These are phyloP conservation scores for Meandrusa payeni DNA, from an alignment of 2,888 invertebrate genomes.

Conservation along the genomic window DNA sequence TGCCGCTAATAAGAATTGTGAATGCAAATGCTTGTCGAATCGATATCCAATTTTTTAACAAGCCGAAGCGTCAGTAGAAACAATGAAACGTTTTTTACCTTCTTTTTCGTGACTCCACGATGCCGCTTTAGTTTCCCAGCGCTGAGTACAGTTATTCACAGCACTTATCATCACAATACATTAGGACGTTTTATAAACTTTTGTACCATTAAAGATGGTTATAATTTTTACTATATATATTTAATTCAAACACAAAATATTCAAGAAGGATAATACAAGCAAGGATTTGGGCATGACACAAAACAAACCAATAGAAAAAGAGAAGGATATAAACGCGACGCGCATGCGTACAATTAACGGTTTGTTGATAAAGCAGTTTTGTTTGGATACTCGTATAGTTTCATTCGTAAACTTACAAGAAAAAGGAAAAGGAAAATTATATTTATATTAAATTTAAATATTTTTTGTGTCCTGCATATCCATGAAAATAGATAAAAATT, in stretches of 20 bases:
- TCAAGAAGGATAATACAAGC: conserved; percentile 67
- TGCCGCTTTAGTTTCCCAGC: conserved; percentile 79
- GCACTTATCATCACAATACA: conserved; percentile 80
- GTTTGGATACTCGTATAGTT: conserved; percentile 22
- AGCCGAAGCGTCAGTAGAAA: conserved; percentile 55
- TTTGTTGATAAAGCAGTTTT: conserved; percentile 59
- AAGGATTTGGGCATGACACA: conserved; percentile 71
- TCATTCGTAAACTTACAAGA: too few species aligned
- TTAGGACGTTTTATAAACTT: conserved; percentile 56
- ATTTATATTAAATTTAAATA: too few species aligned
- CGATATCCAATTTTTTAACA: conserved; percentile 49
- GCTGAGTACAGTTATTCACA: conserved; percentile 77
- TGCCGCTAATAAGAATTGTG: conserved; percentile 16
- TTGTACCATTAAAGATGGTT: conserved; percentile 63
- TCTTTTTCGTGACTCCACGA: conserved; percentile 82
- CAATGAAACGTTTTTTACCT: conserved; percentile 75
- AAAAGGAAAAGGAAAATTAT: too few species aligned
- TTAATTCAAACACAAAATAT: conserved; percentile 59
- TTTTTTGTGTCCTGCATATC: too few species aligned
- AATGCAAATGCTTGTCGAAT: conserved; percentile 32
- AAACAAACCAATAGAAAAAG: conserved; percentile 77
- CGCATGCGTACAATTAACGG: conserved; percentile 63
- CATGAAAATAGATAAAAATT: too few species aligned
- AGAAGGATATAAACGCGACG: conserved; percentile 59
- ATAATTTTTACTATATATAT: conserved; percentile 50